These are phyloP conservation scores for Cenopis cana DNA, from an alignment of 2,888 invertebrate species.

Conservation along the genomic window DNA sequence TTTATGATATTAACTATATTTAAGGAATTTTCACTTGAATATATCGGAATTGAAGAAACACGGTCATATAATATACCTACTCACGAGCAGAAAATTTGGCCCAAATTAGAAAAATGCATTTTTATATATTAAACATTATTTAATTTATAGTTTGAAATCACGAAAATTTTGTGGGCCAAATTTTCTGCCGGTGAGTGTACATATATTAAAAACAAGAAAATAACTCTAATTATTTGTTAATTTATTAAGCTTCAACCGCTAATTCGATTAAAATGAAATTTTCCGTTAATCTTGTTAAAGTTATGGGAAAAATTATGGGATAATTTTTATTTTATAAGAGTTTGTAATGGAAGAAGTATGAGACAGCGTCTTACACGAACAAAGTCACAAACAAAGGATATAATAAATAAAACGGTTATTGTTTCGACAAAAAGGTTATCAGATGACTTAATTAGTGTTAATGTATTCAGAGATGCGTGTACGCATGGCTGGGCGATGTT, in stretches of 20 bases:
- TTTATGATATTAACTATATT: too few species aligned
- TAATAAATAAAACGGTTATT: constrained; percentile 20
- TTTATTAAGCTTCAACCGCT: background rate
- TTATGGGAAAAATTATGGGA: background rate
- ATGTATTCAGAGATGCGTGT: constrained; percentile 13
- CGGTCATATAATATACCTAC: too few species aligned
- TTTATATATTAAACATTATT: too few species aligned
- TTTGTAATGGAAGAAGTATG: background rate
- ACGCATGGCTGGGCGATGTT: background rate
- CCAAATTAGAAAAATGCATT: too few species aligned
- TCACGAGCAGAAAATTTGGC: too few species aligned
- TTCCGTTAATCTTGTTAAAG: background rate
- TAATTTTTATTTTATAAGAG: background rate
- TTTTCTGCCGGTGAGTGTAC: too few species aligned
- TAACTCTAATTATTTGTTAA: background rate
- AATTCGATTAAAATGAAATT: background rate
- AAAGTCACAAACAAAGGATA: background rate
- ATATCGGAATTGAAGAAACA: too few species aligned
- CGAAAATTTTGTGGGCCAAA: too few species aligned
- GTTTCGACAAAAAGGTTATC: constrained; percentile 22
- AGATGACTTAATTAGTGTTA: constrained; percentile 27
- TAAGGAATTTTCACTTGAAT: too few species aligned
- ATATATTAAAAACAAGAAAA: background rate
- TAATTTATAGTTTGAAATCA: too few species aligned
- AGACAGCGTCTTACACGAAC: background rate